A percentile compares a stretch with the other conserved stretches of the same genome.
These are phyloP conservation scores for Erinaceus europaeus DNA, from an alignment of 2,113 vertebrate genomes.

Conservation along the genomic window DNA sequence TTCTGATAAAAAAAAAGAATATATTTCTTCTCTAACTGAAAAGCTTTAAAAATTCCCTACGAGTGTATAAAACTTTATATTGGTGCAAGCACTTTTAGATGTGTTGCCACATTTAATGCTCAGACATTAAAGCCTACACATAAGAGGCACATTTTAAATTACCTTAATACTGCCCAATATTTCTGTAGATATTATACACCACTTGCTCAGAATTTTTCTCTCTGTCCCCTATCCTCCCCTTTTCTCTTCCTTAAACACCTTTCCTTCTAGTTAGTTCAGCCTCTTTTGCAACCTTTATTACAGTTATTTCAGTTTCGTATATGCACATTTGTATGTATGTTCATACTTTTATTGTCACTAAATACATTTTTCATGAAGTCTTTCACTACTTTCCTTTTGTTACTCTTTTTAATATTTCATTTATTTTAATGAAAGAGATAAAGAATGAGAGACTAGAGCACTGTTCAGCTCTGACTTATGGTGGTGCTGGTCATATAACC, in stretches of 20 bases:
- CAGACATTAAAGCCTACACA: neutral
- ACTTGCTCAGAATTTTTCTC: neutral
- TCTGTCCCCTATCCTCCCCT: neutral
- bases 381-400: neutral
- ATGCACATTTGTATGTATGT: neutral
- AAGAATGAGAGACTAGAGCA: too few species aligned
- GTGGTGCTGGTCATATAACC: too few species aligned
- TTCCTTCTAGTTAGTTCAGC: neutral
- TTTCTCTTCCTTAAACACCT: neutral
- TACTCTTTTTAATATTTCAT: too few species aligned
- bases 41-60: slow-evolving; percentile 20
- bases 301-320: neutral
- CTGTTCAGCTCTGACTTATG: too few species aligned
- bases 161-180: neutral
- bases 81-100: neutral
- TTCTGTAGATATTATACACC: neutral
- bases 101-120: neutral
- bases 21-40: slow-evolving; percentile 28
- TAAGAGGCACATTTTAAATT: neutral
- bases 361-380: neutral
- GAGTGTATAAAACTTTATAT: neutral
- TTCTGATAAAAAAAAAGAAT: slow-evolving; percentile 31
- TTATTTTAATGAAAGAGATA: too few species aligned
- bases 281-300: neutral
- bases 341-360: neutral